Evolutionary conservation across 92 coral and sea anemone species (phyloP).

Genomic region (Bergia puertoricense): DNA sequence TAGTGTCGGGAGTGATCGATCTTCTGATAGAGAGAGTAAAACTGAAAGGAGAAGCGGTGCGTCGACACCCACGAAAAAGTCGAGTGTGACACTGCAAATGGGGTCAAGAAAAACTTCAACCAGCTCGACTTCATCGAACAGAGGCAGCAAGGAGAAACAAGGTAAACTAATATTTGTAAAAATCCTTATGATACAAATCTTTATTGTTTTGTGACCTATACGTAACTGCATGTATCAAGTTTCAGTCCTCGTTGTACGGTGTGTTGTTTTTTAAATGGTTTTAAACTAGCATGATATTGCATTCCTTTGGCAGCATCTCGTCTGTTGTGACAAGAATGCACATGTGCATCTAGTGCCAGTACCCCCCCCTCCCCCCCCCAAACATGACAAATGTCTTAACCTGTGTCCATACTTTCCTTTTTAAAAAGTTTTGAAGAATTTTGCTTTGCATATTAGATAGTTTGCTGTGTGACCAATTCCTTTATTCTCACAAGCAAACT

Average conservation of each 20-base stretch:
- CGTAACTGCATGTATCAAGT: background rate
- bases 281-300: no score
- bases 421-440: no score
- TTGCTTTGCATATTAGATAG: no score
- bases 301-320: no score
- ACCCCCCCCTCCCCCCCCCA: no score
- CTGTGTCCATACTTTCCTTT: no score
- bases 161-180: background rate
- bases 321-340: no score
- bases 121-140: slow-evolving; percentile 39
- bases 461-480: no score
- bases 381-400: no score
- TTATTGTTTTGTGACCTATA: slow-evolving; percentile 2
- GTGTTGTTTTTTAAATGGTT: no score
- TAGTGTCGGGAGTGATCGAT: slow-evolving; percentile 23
- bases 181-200: background rate
- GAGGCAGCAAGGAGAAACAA: slow-evolving; percentile 14
- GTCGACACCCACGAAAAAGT: slow-evolving; percentile 29
- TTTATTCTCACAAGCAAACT: no score
- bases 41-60: slow-evolving; percentile 10
- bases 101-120: slow-evolving; percentile 6
- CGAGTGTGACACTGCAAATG: slow-evolving; percentile 39
- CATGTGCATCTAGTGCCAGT: no score
- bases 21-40: slow-evolving; percentile 8
- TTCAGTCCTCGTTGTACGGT: background rate